phyloP scores from a whole-genome alignment of 2,888 invertebrate species.

The Dendrolimus pini region DNA sequence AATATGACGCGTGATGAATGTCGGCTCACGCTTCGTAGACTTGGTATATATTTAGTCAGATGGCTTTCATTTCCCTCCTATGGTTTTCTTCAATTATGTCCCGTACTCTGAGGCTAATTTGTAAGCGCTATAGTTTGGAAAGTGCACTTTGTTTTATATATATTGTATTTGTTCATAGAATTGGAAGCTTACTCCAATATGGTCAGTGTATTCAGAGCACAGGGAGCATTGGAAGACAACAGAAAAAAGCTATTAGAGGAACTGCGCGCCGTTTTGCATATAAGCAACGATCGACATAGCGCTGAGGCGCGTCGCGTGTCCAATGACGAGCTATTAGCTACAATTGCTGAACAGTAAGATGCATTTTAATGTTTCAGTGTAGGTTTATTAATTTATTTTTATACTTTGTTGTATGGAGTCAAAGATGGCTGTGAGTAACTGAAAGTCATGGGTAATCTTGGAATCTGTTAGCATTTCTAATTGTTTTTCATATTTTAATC shows the following conservation, averaged over 20 bases:
- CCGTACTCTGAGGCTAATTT: slow-evolving; percentile 30
- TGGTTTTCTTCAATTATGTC: slow-evolving; percentile 52
- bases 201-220: slow-evolving; percentile 93
- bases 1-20: slow-evolving; percentile 94
- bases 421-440: slow-evolving; percentile 61
- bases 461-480: slow-evolving; percentile 14
- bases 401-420: slow-evolving; percentile 48
- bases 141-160: slow-evolving; percentile 20
- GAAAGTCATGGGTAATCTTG: slow-evolving; percentile 26
- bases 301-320: slow-evolving; percentile 94
- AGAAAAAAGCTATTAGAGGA: slow-evolving; percentile 91
- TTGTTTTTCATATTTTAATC: slow-evolving; percentile 16
- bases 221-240: slow-evolving; percentile 89
- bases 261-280: slow-evolving; percentile 87
- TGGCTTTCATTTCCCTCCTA: slow-evolving; percentile 75
- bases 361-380: slow-evolving; percentile 29
- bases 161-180: slow-evolving; percentile 78
- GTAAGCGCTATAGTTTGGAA: slow-evolving; percentile 16
- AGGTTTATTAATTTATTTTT: slow-evolving; percentile 55
- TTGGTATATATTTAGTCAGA: slow-evolving; percentile 82
- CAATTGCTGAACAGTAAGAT: slow-evolving; percentile 92
- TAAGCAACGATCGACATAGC: slow-evolving; percentile 92
- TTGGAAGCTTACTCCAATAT: slow-evolving; percentile 94
- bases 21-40: slow-evolving; percentile 89
- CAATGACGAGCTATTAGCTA: slow-evolving; percentile 92